Evolutionary conservation across 2,888 invertebrate genomes (phyloP).

Genomic region (Notodonta ziczac): DNA sequence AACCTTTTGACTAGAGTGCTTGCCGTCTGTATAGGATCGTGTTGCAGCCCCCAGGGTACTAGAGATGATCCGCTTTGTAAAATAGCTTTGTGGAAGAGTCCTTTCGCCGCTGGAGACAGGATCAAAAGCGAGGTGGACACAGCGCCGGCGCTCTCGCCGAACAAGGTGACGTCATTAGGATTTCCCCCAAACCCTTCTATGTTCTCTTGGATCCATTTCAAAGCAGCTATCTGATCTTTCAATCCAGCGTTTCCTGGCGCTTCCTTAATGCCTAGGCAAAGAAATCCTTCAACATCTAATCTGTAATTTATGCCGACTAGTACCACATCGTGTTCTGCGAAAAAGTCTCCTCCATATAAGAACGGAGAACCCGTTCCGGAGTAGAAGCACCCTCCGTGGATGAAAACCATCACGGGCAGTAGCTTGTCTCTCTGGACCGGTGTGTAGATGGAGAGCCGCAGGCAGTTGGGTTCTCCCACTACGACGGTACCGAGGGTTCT

Average conservation of each 20-base stretch:
- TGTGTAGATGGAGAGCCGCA: constrained; percentile 70
- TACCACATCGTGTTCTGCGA: constrained; percentile 84
- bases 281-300: constrained; percentile 84
- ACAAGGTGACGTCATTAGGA: constrained; percentile 70
- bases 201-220: constrained; percentile 71
- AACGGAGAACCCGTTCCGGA: constrained; percentile 85
- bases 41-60: constrained; percentile 72
- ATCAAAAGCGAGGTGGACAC: constrained; percentile 71
- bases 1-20: constrained; percentile 64
- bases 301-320: constrained; percentile 86
- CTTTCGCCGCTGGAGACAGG: constrained; percentile 64
- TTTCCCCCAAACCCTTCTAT: constrained; percentile 72
- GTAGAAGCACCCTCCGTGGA: constrained; percentile 87
- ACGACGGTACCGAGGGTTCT: constrained; percentile 53
- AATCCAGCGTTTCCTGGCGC: constrained; percentile 88
- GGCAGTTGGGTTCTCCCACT: constrained; percentile 66
- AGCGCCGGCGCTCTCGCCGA: constrained; percentile 78
- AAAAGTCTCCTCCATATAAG: constrained; percentile 85
- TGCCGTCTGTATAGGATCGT: constrained; percentile 66
- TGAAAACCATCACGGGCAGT: constrained; percentile 86
- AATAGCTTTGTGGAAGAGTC: constrained; percentile 72
- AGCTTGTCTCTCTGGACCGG: constrained; percentile 45
- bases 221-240: constrained; percentile 79
- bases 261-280: constrained; percentile 85
- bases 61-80: constrained; percentile 72